These are phyloP conservation scores for Neostethus bicornis DNA, from an alignment of 2,797 vertebrate genomes.

Conservation along the genomic window DNA sequence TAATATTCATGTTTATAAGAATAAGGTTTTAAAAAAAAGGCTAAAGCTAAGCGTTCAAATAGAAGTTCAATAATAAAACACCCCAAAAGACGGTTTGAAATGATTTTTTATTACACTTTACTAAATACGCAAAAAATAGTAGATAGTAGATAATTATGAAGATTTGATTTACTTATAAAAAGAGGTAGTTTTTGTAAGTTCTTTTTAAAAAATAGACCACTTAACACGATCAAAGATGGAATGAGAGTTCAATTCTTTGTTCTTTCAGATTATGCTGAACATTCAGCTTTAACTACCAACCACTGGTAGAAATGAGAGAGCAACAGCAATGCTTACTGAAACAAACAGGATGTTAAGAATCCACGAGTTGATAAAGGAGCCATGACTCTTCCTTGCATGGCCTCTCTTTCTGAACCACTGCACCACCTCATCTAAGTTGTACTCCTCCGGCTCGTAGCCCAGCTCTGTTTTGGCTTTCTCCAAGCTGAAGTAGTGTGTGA, in stretches of 20 bases:
- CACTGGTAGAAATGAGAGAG: constrained; percentile 81
- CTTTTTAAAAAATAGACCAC: not conserved
- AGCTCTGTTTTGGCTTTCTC: constrained; percentile 88
- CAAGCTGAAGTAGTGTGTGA: constrained; percentile 94
- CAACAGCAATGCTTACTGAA: constrained; percentile 66
- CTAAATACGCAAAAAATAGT: not conserved
- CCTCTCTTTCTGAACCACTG: constrained; percentile 89
- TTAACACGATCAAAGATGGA: no score
- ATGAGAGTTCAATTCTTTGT: no score
- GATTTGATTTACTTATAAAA: not conserved
- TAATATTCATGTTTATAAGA: no score
- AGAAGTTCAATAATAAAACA: no score
- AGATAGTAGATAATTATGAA: not conserved
- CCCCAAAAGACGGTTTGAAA: no score
- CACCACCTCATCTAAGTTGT: constrained; percentile 86
- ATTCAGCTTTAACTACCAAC: constrained; percentile 48
- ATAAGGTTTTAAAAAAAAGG: no score
- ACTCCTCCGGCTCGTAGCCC: constrained; percentile 82
- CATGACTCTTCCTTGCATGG: constrained; percentile 71
- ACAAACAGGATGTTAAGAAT: constrained; percentile 73
- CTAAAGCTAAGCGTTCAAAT: no score
- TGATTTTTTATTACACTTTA: no score
- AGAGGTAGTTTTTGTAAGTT: constrained; percentile 11
- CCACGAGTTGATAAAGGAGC: constrained; percentile 36
- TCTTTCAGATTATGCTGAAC: no score